phyloP scores from a whole-genome alignment of 2,888 invertebrate species.

The Coremacera marginata region DNA sequence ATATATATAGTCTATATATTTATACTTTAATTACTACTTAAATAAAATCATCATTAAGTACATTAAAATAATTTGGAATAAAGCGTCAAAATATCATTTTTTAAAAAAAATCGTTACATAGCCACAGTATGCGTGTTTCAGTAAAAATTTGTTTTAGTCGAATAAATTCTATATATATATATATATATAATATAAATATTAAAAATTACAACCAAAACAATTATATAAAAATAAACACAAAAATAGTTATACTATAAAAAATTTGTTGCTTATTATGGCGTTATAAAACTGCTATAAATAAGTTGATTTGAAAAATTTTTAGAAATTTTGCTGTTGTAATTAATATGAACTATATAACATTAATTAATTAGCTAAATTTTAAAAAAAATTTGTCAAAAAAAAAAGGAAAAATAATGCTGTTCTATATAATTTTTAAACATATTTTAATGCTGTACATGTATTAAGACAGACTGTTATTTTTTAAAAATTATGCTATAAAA shows the following conservation, averaged over 20 bases:
- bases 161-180: neutral
- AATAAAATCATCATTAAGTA: neutral
- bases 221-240: neutral
- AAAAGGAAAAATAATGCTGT: neutral
- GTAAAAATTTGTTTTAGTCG: constrained; percentile 11
- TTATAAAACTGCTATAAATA: neutral
- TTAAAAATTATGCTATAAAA: no score
- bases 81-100: constrained; percentile 8
- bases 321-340: constrained; percentile 19
- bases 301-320: constrained; percentile 1
- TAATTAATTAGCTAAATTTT: neutral
- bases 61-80: neutral
- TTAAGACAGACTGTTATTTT: no score
- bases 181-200: neutral
- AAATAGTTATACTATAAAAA: neutral
- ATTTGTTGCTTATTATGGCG: constrained; percentile 10
- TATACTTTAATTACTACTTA: constrained; percentile 20
- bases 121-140: constrained; percentile 3
- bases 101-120: neutral
- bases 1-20: constrained; percentile 21
- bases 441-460: neutral
- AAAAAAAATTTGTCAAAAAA: neutral
- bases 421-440: neutral
- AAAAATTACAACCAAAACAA: neutral
- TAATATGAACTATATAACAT: neutral